Percentiles rank a stretch among this genome's conserved stretches.
Evolutionary conservation across 2,888 invertebrate genomes (phyloP).

Genomic region (Spisula subtruncata): DNA sequence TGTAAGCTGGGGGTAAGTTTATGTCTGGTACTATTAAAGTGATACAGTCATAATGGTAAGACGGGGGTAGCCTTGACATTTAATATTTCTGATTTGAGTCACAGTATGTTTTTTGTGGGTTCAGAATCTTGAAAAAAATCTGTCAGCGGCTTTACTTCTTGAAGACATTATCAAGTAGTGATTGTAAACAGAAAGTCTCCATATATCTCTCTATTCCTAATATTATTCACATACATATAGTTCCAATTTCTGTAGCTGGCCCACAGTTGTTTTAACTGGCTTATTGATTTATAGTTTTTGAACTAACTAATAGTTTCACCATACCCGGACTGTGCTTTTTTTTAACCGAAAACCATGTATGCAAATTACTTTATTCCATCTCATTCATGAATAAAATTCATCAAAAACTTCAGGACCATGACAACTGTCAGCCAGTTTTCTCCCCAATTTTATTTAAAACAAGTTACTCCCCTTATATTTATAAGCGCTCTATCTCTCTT

Average conservation of each 20-base stretch:
- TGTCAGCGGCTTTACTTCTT: not conserved
- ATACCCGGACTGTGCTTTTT: not conserved
- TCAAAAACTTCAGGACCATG: not conserved
- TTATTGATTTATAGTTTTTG: not conserved
- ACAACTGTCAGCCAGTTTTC: slow-evolving; percentile 4
- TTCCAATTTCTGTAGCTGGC: not conserved
- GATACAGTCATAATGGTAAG: no score
- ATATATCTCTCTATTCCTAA: not conserved
- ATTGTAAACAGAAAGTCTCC: not conserved
- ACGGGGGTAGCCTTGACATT: no score
- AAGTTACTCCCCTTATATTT: not conserved
- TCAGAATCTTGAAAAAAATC: slow-evolving; percentile 4
- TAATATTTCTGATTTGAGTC: not conserved
- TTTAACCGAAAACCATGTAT: not conserved
- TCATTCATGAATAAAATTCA: not conserved
- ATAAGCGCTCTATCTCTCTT: slow-evolving; percentile 13
- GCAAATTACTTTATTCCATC: not conserved
- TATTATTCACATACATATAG: not conserved
- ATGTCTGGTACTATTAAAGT: no score
- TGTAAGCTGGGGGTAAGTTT: not conserved
- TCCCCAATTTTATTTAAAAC: not conserved
- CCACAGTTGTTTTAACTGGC: not conserved
- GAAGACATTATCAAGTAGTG: not conserved
- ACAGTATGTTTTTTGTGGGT: not conserved
- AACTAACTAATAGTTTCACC: not conserved